Evolutionary conservation across 30 jellyfish, hydroid and myxozoan genomes (phyloP), one percentile per base, ranked within the genome.

Genomic region (Pseudorhiza aurosa): DNA sequence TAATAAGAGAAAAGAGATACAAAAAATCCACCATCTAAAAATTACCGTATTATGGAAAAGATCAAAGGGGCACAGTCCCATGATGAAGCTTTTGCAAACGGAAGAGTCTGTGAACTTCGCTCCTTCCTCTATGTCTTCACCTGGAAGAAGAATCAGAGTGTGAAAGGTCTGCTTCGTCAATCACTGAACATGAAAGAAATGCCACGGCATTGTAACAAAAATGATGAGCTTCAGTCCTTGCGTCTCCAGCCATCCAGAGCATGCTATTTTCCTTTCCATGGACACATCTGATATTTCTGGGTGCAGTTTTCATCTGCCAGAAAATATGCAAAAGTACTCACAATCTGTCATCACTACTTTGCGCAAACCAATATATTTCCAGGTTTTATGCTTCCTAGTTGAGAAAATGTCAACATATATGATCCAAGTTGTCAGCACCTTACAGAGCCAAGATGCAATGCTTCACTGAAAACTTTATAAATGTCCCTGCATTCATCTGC

Each of bases 11-110:
- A 17, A 42, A 42, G 17, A 42, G 9, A 8, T 42, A 42, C 11
- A 42, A 8, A 42, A 8, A 17, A n/a, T n/a, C n/a, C n/a, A n/a
- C n/a, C n/a, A n/a, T n/a, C n/a, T n/a, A n/a, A n/a, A n/a, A n/a
- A 94, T 80, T 72, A 93, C 99, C 80, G 99, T 93, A 68, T 93
- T 93, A 47, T 85, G 97, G 60, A 93, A 93, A 58, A 77, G 81
- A 18, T 93, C 99, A 73, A 68, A 93, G 17, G 99, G 99, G 56
- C 99, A 93, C 8, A 93, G 87, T 15, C 99, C 99, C 90, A 86
- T 78, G 3, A 93, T 73, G 77, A 68, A 93, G 55, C 99, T 93
- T 77, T 93, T 93, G 91, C 99, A 93, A 19, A 93, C 97, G 6
- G 77, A 49, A 4, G 97, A 89, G 65, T 87, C 95, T 31, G 91